A percentile compares a stretch with the other conserved stretches of the same genome.
phyloP scores from a whole-genome alignment of 2,113 vertebrate genomes.

The Sphaerodactylus townsendi region DNA sequence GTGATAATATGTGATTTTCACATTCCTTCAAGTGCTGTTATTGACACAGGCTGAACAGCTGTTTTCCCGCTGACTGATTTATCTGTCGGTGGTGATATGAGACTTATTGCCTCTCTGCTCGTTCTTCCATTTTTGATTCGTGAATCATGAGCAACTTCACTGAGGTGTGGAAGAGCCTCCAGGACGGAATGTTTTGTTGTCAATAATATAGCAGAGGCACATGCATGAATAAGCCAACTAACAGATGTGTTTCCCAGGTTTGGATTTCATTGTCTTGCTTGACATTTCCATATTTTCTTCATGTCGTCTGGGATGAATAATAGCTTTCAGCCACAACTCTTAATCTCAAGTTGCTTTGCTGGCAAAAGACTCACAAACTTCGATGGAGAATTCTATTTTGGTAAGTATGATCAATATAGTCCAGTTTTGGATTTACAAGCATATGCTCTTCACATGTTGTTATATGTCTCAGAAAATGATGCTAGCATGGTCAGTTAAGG shows the following conservation, averaged over 20 bases:
- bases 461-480: too few species aligned
- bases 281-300: conserved; percentile 5
- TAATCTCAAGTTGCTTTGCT: background rate
- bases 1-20: conserved; percentile 6
- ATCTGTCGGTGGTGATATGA: conserved; percentile 11
- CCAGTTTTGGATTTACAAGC: background rate
- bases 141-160: conserved; percentile 32
- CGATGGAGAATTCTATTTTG: background rate
- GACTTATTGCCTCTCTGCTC: conserved; percentile 9
- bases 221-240: conserved; percentile 34
- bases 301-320: background rate
- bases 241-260: conserved; percentile 17
- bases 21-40: conserved; percentile 13
- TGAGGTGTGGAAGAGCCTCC: conserved; percentile 36
- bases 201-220: conserved; percentile 2
- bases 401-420: background rate
- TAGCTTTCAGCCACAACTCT: background rate
- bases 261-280: background rate
- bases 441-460: background rate
- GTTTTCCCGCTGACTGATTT: conserved; percentile 11
- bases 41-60: background rate
- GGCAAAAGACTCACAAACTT: background rate
- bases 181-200: conserved; percentile 39
- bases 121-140: conserved; percentile 37
- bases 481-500: too few species aligned